These are phyloP conservation scores for Eilema caniola DNA, from an alignment of 2,888 invertebrate species.

Conservation along the genomic window DNA sequence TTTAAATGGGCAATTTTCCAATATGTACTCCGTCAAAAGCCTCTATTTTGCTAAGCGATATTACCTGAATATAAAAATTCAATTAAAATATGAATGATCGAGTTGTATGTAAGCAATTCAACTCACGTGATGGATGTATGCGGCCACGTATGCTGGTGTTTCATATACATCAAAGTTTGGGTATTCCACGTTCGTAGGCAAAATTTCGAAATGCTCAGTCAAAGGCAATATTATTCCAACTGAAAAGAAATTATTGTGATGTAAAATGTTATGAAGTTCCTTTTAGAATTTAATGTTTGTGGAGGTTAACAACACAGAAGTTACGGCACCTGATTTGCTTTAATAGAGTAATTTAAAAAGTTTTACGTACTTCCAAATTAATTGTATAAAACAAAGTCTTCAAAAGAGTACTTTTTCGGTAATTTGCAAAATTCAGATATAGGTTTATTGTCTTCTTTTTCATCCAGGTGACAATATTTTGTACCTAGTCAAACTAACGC, in stretches of 20 bases:
- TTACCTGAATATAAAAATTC: slow-evolving; percentile 24
- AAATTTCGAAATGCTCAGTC: slow-evolving; percentile 77
- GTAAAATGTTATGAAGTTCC: slow-evolving; percentile 1
- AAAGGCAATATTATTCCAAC: slow-evolving; percentile 82
- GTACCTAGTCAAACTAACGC: no score
- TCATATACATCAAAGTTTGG: slow-evolving; percentile 76
- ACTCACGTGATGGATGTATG: slow-evolving; percentile 82
- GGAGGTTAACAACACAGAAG: not conserved
- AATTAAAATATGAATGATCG: slow-evolving; percentile 35
- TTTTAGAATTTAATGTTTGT: slow-evolving; percentile 2
- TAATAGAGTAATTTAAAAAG: no score
- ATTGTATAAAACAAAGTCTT: no score
- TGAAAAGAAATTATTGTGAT: slow-evolving; percentile 50
- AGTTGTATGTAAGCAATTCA: slow-evolving; percentile 27
- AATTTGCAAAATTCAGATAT: not conserved
- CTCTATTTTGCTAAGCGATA: slow-evolving; percentile 16
- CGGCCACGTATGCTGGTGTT: slow-evolving; percentile 69
- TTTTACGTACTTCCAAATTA: no score
- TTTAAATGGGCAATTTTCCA: not conserved
- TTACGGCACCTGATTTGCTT: not conserved
- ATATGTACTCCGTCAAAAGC: slow-evolving; percentile 7
- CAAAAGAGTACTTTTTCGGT: not conserved
- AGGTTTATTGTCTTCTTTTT: no score
- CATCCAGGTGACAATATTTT: no score
- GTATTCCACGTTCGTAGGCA: slow-evolving; percentile 84